Evolutionary conservation across 2,797 vertebrate species (phyloP).

Genomic region (Halcyon badia): DNA sequence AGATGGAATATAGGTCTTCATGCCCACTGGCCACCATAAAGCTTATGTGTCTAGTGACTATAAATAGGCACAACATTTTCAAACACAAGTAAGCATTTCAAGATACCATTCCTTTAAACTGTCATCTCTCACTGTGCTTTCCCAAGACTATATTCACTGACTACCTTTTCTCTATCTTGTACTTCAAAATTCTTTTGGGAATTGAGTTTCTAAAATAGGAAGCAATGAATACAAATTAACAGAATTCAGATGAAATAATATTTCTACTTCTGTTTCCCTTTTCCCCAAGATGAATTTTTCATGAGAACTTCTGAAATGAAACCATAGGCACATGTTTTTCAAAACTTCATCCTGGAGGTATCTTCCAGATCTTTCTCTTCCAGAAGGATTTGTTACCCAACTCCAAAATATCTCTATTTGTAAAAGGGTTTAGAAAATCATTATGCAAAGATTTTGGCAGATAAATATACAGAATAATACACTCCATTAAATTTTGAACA

Average conservation of each 20-base stretch:
- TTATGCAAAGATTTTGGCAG: constrained; percentile 54
- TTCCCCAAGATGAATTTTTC: constrained; percentile 11
- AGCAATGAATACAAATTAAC: constrained; percentile 15
- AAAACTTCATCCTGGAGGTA: not conserved
- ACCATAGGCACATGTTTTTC: not conserved
- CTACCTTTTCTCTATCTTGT: not conserved
- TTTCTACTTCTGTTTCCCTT: not conserved
- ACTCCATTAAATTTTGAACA: constrained; percentile 47
- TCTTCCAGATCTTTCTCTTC: not conserved
- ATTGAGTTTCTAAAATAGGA: not conserved
- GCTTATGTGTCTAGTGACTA: not conserved
- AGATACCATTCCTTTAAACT: not conserved
- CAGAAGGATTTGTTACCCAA: not conserved
- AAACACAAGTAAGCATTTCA: not conserved
- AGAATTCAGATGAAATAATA: constrained; percentile 16
- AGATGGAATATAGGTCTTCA: not conserved
- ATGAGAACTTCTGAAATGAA: constrained; percentile 12
- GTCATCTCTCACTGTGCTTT: not conserved
- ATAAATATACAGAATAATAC: constrained; percentile 42
- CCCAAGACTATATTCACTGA: not conserved
- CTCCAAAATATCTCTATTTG: not conserved
- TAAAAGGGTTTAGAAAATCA: constrained; percentile 40
- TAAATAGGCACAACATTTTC: not conserved
- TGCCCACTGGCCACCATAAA: not conserved
- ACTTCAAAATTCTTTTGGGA: constrained; percentile 6